Base-by-base conservation (phyloP, 2,888 invertebrate genomes). In the Smittia sp. region DNA sequence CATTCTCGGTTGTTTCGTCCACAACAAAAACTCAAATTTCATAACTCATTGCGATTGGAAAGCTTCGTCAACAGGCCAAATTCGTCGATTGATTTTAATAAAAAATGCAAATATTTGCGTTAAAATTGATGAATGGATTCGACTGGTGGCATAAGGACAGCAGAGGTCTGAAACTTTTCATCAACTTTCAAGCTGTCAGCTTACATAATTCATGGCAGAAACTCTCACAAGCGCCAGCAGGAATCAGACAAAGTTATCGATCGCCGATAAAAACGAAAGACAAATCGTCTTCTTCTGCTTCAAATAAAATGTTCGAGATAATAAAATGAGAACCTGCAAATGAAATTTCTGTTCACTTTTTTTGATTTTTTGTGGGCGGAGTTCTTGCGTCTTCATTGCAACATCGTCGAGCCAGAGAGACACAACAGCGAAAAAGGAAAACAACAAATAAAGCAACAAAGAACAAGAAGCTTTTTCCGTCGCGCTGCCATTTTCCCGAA, bases 101-200 rank as follows among this genome's bases (percentile, higher is more conserved):
- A 58, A 18, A 58, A 58, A 22, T 58, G 58, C 58, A 58, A 58
- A 58, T 58, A 58, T 58, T 58, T 58, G 58, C 7, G 58, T 18
- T 22, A 13, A 22, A 58, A 58, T 58, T 32, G 32, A 32, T 32
- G 32, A 9, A 32, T 32, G 32, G 32, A n/a, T n/a, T n/a, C n/a
- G n/a, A n/a, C n/a, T 9, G 9, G 32, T 32, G 32, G 9, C 32
- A 32, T 32, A 9, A 32, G 32, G 32, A 9, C 32, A 32, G 32
- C 32, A 32, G 32, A 32, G 32, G 32, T n/a, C n/a, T n/a, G n/a
- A 32, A 32, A 32, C 4, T 32, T 32, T n/a, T n/a, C n/a, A n/a
- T n/a, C n/a, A n/a, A n/a, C n/a, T n/a, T n/a, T n/a, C n/a, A n/a
- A n/a, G n/a, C n/a, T n/a, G n/a, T n/a, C n/a, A n/a, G n/a, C n/a